Conservation (phyloP, 2,113 vertebrate species). For the Xenopus borealis region DNA sequence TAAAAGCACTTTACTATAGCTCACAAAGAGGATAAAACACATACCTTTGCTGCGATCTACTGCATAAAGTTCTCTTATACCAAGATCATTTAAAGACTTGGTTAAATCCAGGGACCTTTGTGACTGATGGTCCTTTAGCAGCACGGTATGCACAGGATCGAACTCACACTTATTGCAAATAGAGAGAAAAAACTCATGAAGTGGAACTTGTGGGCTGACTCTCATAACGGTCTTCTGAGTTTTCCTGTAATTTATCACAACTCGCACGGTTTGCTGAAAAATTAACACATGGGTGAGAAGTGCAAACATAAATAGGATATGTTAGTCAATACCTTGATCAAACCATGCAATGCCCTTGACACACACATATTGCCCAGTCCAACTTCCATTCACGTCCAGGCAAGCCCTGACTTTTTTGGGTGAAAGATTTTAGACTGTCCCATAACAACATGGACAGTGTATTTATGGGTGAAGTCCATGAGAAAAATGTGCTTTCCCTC, state of each 20-base stretch:
- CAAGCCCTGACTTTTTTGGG: too few species aligned
- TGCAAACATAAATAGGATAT: too few species aligned
- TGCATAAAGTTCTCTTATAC: constrained; percentile 89
- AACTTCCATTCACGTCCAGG: too few species aligned
- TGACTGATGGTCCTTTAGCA: constrained; percentile 81
- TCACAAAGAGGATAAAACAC: not conserved
- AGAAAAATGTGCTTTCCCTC: too few species aligned
- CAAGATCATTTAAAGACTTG: constrained; percentile 84
- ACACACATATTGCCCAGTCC: too few species aligned
- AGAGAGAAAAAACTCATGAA: constrained; percentile 74
- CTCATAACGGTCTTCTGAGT: constrained; percentile 91
- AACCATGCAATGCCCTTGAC: too few species aligned
- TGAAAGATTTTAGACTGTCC: too few species aligned
- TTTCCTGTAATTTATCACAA: constrained; percentile 93
- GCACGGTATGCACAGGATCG: constrained; percentile 72
- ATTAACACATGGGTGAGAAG: not conserved
- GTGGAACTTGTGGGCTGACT: constrained; percentile 80
- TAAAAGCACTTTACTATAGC: not conserved
- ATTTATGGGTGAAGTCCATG: too few species aligned
- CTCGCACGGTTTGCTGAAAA: constrained; percentile 87
- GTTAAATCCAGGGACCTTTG: constrained; percentile 79
- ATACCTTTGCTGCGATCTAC: constrained; percentile 83
- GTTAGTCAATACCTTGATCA: too few species aligned
- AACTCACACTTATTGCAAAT: constrained; percentile 96
- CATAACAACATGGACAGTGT: too few species aligned